Percentiles rank a stretch among this genome's conserved stretches.
Conservation (phyloP, 2,797 vertebrate species). For the Mormyrus proboscirostris region DNA sequence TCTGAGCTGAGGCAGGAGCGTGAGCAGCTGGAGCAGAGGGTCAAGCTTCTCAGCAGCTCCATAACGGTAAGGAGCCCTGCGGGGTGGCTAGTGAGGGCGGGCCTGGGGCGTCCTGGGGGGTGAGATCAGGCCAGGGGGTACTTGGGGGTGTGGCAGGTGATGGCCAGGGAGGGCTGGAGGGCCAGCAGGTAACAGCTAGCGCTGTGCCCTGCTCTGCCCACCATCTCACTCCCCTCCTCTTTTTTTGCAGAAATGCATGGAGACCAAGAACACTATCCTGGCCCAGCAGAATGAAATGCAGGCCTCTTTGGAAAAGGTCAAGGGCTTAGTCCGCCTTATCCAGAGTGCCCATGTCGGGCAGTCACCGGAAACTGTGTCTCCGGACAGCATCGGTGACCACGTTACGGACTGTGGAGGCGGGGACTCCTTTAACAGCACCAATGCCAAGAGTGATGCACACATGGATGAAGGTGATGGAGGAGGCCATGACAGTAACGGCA, state of each 20-base stretch:
- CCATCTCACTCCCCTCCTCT: slow-evolving; percentile 18
- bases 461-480: slow-evolving; percentile 66
- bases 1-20: slow-evolving; percentile 92
- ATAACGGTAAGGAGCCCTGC: not conserved
- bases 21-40: slow-evolving; percentile 92
- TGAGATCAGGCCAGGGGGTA: not conserved
- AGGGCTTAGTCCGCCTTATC: slow-evolving; percentile 93
- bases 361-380: slow-evolving; percentile 68
- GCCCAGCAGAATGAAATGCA: slow-evolving; percentile 97
- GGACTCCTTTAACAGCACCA: slow-evolving; percentile 63
- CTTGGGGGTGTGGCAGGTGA: not conserved
- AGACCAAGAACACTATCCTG: slow-evolving; percentile 94
- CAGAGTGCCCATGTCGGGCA: slow-evolving; percentile 90
- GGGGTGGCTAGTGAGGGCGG: not conserved
- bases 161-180: not conserved
- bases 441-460: slow-evolving; percentile 58
- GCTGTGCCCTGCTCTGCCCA: not conserved
- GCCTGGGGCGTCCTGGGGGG: not conserved
- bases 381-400: slow-evolving; percentile 62
- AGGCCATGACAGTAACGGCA: slow-evolving; percentile 56
- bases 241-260: slow-evolving; percentile 91
- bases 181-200: not conserved
- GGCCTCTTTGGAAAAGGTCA: slow-evolving; percentile 90
- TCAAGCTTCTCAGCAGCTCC: slow-evolving; percentile 40
- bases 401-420: slow-evolving; percentile 23